phyloP scores from a whole-genome alignment of 2,797 vertebrate genomes.

The Melanotaenia boesemani region DNA sequence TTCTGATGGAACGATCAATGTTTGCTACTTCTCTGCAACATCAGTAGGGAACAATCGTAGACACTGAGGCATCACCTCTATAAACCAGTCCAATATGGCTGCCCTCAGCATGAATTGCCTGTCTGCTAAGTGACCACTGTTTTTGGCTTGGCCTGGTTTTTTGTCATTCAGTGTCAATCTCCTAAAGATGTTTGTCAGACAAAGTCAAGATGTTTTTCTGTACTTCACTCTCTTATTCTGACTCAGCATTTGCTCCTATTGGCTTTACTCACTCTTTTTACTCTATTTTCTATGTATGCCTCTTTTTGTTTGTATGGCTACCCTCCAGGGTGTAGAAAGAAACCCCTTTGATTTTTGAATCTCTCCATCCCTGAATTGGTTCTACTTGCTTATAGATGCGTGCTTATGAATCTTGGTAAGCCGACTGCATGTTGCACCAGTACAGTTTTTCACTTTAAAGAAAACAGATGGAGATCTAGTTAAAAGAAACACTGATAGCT shows the following conservation, averaged over 20 bases:
- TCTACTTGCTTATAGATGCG: background rate
- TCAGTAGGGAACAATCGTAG: constrained; percentile 26
- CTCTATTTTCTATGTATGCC: background rate
- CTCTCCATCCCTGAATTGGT: background rate
- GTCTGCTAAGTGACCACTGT: constrained; percentile 29
- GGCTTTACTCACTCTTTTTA: background rate
- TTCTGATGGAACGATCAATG: constrained; percentile 65
- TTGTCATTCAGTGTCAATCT: constrained; percentile 5
- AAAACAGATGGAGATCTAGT: constrained; percentile 1
- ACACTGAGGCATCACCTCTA: constrained; percentile 46
- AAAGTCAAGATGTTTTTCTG: background rate
- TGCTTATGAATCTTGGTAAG: background rate
- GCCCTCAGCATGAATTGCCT: constrained; percentile 47
- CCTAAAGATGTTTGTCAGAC: background rate
- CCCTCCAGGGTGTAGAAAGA: background rate
- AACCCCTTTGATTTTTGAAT: constrained; percentile 18
- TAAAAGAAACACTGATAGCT: constrained; percentile 15
- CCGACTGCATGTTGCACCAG: background rate
- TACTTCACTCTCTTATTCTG: background rate
- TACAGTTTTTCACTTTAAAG: background rate
- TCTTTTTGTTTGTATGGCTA: constrained; percentile 22
- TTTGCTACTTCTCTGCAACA: constrained; percentile 58
- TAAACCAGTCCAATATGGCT: constrained; percentile 53
- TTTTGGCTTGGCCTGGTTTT: constrained; percentile 4
- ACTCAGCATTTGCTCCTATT: background rate